These are phyloP conservation scores for Dastarcus helophoroides DNA, from an alignment of 2,888 invertebrate species.

Conservation along the genomic window DNA sequence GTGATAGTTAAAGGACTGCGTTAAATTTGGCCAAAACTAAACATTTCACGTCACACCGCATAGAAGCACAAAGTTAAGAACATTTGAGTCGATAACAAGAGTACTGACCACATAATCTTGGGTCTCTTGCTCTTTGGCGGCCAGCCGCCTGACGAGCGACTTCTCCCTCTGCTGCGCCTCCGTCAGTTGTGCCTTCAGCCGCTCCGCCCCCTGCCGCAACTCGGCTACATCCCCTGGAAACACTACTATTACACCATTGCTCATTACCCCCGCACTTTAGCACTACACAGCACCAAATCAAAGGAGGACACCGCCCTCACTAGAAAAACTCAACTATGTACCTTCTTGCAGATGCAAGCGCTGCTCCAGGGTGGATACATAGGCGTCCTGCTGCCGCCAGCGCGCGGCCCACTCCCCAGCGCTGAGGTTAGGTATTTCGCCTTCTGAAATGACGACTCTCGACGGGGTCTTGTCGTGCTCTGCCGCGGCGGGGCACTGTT, in stretches of 20 bases:
- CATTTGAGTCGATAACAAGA: conserved; percentile 28
- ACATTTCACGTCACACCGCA: too few relatives aligned
- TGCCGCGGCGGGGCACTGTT: conserved; percentile 41
- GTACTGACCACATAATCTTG: conserved; percentile 87
- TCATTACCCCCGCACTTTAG: conserved; percentile 16
- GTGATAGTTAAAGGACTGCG: too few relatives aligned
- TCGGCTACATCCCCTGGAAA: conserved; percentile 58
- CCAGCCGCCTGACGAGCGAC: conserved; percentile 80
- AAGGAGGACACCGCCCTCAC: conserved; percentile 9
- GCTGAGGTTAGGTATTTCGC: conserved; percentile 52
- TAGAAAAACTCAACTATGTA: conserved; percentile 41
- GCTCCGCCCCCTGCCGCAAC: conserved; percentile 66
- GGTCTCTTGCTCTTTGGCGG: conserved; percentile 93
- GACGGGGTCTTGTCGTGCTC: conserved; percentile 38
- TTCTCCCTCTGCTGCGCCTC: conserved; percentile 88
- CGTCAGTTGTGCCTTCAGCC: conserved; percentile 66
- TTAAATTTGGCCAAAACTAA: too few relatives aligned
- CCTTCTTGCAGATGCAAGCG: conserved; percentile 68
- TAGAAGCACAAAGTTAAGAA: conserved; percentile 27
- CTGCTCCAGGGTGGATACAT: conserved; percentile 63
- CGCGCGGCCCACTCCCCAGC: conserved; percentile 55
- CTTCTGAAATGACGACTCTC: conserved; percentile 51
- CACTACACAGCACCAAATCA: conserved; percentile 24
- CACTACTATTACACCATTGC: conserved; percentile 21
- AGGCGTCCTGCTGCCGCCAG: conserved; percentile 67